Base-by-base conservation (phyloP, 2,113 vertebrate species). In the Silurus asotus region DNA sequence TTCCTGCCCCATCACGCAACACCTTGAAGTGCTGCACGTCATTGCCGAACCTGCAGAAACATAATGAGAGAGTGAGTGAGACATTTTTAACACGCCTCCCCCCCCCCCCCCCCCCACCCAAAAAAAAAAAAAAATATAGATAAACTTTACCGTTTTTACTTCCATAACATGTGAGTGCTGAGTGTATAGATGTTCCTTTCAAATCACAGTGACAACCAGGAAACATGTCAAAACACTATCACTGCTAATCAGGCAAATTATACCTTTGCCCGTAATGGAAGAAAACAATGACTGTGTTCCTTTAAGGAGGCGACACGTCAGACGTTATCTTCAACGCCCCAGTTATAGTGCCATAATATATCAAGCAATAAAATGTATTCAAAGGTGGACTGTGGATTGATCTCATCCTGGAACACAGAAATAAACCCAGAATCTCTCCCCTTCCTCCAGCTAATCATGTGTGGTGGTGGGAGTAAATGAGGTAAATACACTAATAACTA, bases 21-120 rank as follows among this genome's bases (percentile, higher is more conserved):
- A 99, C 98, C 90, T 99, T 99, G 93, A 99, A 99, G 92, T 99
- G 98, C 92, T 99, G 98, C 69, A 99, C 98, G 9, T 99, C 98
- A 55, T 98, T 99, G 83, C 98, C 98, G 87, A 99, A 99, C 94
- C 97, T 99, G 91, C 6, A 89, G 49, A 17, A 45, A 53, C 10
- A 25, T 4, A 48, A 49, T 87, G 2, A 80, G 13, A 65, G 20
- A 59, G 53, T 7, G 15, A 78, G 51, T 10, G 6, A 58, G 51
- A 83, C 2, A 11, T 37, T 37, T 37, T 37, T 37, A 1, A 37
- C 28, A 37, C 28, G 28, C 28, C 28, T 2, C 28, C 28, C 28
- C 28, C 28, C n/a, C n/a, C n/a, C n/a, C n/a, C n/a, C n/a, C n/a
- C n/a, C n/a, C n/a, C n/a, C n/a, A n/a, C n/a, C n/a, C n/a, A n/a